Evolutionary conservation across 2,797 vertebrate species (phyloP).

Genomic region (Pipistrellus pipistrellus): DNA sequence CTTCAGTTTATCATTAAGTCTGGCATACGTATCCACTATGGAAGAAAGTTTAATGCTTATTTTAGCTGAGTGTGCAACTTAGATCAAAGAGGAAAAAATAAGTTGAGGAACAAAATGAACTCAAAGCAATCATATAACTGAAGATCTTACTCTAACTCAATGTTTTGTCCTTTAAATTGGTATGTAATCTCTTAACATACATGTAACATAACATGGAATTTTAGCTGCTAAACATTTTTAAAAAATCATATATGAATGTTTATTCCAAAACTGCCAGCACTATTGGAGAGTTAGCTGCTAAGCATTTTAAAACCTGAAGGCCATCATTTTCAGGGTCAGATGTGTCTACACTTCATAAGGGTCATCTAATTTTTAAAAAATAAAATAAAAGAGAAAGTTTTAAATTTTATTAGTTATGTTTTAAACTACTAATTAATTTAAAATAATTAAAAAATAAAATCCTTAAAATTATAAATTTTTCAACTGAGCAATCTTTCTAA

Average conservation of each 20-base stretch:
- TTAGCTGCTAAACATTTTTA: background rate
- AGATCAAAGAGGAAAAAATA: slow-evolving; percentile 8
- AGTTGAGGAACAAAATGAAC: slow-evolving; percentile 3
- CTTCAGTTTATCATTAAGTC: background rate
- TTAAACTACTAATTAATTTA: slow-evolving; percentile 51
- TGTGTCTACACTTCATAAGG: slow-evolving; percentile 17
- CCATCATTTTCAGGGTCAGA: slow-evolving; percentile 30
- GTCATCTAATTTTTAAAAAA: slow-evolving; percentile 56
- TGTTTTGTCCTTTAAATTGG: slow-evolving; percentile 1
- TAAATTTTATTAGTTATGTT: background rate
- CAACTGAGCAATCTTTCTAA: background rate
- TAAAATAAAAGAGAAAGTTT: slow-evolving; percentile 30
- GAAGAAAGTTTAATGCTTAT: slow-evolving; percentile 11
- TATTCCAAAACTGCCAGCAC: too few relatives aligned
- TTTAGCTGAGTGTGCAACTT: background rate
- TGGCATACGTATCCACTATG: background rate
- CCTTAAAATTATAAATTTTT: background rate
- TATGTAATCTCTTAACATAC: background rate
- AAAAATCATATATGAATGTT: too few relatives aligned
- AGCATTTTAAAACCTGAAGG: slow-evolving; percentile 41
- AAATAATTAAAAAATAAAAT: background rate
- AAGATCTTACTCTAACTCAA: background rate
- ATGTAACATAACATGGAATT: slow-evolving; percentile 17
- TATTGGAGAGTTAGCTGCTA: background rate
- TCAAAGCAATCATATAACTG: background rate